Base-by-base conservation (phyloP, 2,113 vertebrate genomes). In the Oncorhynchus keta region DNA sequence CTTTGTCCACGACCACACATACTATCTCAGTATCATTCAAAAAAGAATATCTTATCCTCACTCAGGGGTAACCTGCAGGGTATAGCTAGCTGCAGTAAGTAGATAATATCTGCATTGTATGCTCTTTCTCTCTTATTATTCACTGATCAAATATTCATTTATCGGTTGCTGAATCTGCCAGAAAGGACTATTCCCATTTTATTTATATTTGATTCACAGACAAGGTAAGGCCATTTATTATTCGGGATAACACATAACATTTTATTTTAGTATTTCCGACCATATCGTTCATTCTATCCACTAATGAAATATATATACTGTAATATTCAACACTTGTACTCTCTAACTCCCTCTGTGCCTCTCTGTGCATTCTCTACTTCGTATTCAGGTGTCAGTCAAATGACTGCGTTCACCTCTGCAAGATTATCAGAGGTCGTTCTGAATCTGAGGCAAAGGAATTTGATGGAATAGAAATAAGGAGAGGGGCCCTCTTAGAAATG, bases 361-460 rank as follows among this genome's bases (percentile, higher is more conserved):
- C 79, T 82, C 80, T 16, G 78, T 11, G 55, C 81, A 80, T 80
- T 83, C 76, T 80, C 82, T 78, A 7, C 85, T 86, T 83, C 82
- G 73, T 76, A 91, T 89, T 89, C 84, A 83, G 71, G 71, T 88
- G 86, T 77, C 62, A 35, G 73, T 72, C 83, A 87, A 92, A 88
- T 80, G 80, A 82, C 45, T 35, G 81, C 74, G 79, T 86, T 89
- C 86, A 84, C 89, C 90, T 91, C 85, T 79, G 78, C 30, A 88
- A 90, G 90, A 91, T 91, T 90, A 93, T 83, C 59, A 76, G 87
- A 93, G 92, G 92, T 93, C 91, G 80, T 55, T 86, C 87, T 76
- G 73, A 71, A 80, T 83, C 71, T 35, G 70, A 69, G 70, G 65
- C 57, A 71, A 28, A 74, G 59, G 86, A 62, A 86, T 69, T 82